These are phyloP conservation scores for Drosophila nannoptera DNA, from an alignment of 1,140 invertebrate genomes.

Conservation along the genomic window DNA sequence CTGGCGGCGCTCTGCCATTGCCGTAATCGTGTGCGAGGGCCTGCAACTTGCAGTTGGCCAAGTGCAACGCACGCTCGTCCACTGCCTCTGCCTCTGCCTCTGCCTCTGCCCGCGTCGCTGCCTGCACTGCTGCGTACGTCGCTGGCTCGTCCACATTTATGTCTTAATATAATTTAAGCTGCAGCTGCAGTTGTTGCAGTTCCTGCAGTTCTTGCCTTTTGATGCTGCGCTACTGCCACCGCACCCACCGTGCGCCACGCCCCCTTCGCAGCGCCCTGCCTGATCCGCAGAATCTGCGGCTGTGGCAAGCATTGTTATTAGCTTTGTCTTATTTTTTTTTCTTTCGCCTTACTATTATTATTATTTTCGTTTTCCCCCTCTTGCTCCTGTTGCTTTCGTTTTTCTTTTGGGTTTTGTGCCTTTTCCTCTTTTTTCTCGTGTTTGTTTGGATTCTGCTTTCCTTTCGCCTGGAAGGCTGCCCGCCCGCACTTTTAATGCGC, in stretches of 20 bases:
- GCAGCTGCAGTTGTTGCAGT: constrained; percentile 18
- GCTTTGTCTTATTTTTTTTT: not conserved
- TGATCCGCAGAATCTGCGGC: constrained; percentile 34
- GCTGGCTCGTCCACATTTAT: constrained; percentile 42
- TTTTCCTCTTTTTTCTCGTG: not conserved
- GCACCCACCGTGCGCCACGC: constrained; percentile 15
- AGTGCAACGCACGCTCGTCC: not conserved
- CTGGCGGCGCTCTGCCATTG: constrained; percentile 31
- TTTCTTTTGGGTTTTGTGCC: not conserved
- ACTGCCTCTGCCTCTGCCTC: not conserved
- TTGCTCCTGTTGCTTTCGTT: not conserved
- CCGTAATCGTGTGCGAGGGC: constrained; percentile 3
- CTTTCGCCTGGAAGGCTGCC: not conserved
- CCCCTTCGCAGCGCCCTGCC: not conserved
- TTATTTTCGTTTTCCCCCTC: not conserved
- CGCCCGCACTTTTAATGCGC: constrained; percentile 33
- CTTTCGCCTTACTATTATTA: not conserved
- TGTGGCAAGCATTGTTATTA: constrained; percentile 35
- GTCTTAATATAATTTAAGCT: constrained; percentile 55
- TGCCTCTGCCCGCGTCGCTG: not conserved
- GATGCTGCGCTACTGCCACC: constrained; percentile 31
- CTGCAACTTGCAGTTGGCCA: constrained; percentile 17
- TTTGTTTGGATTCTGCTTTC: constrained; percentile 1
- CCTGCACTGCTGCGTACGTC: not conserved
- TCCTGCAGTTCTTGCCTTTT: not conserved